Base-by-base conservation (phyloP, 2,888 invertebrate genomes). In the Chrysolina oricalcia region DNA sequence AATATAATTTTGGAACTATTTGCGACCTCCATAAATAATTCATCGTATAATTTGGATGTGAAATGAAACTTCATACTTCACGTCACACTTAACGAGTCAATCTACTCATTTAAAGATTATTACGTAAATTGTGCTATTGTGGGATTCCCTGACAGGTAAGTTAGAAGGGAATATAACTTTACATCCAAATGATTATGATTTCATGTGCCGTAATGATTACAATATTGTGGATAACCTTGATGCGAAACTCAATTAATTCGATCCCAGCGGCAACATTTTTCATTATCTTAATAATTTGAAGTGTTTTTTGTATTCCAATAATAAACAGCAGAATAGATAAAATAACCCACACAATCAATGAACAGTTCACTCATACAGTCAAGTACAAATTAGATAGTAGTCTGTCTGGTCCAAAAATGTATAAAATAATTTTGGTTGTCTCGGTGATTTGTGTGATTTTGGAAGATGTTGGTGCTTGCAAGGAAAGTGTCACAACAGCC, bases 401-500 rank as follows among this genome's bases (percentile, higher is more conserved):
- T 35, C 19, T 53, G 21, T 21, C 21, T 11, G 19, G 8, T 53
- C 11, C 53, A 13, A 53, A n/a, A 53, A 53, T 53, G 53, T 53
- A 53, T 21, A 23, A 19, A 17, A 6, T 21, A 53, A 2, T 53
- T 2, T 3, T 17, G 19, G 53, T 53, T 21, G 53, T 53, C 11
- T 21, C 21, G 21, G 9, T 21, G 13, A 53, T 53, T 53, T 21
- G 10, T 53, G 11, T 53, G 21, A 5, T 53, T 21, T 21, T 53
- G 2, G 21, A 53, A 19, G 5, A 21, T 21, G 53, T 53, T 19
- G 13, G 21, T 21, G 27, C 59, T n/a, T 59, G 59, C 9, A 23
- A 8, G 9, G 10, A 59, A 35, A 59, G 59, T 27, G n/a, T 66
- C 19, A 81, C 81, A 5, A 75, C 77, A 10, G 77, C 72, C 8